phyloP scores from a whole-genome alignment of 2,113 vertebrate species.

The Solea solea region DNA sequence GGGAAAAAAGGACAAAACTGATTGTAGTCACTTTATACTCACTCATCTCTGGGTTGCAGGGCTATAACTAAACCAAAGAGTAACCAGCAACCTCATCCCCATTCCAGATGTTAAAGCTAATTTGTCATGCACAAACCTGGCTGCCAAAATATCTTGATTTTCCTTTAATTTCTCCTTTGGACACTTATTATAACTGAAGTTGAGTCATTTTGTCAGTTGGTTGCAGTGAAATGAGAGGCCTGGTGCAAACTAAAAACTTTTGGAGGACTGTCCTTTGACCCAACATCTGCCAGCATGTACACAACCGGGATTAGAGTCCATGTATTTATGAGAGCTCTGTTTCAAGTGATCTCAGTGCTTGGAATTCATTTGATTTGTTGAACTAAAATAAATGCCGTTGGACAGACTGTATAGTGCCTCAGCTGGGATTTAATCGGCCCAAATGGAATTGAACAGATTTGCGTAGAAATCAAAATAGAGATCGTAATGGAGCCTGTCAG shows the following conservation, averaged over 20 bases:
- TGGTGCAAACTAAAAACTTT: constrained; percentile 29
- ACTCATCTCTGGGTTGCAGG: not conserved
- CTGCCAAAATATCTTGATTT: not conserved
- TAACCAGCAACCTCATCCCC: not conserved
- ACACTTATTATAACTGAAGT: constrained; percentile 13
- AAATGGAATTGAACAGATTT: constrained; percentile 69
- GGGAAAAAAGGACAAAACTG: not conserved
- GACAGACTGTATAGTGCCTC: constrained; percentile 51
- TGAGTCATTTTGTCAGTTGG: constrained; percentile 16
- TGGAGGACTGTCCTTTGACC: constrained; percentile 38
- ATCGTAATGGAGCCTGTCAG: constrained; percentile 73
- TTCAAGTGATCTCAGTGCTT: constrained; percentile 67
- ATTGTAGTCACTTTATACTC: not conserved
- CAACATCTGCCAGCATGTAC: constrained; percentile 48
- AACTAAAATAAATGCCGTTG: constrained; percentile 69
- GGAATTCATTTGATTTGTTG: constrained; percentile 68
- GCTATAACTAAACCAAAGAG: not conserved
- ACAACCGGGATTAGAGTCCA: constrained; percentile 38
- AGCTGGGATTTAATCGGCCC: constrained; percentile 65
- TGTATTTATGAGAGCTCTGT: constrained; percentile 58
- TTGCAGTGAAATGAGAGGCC: constrained; percentile 18
- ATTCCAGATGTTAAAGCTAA: not conserved
- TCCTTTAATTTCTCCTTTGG: constrained; percentile 2
- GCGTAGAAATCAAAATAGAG: constrained; percentile 70
- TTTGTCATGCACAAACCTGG: constrained; percentile 6